Conservation (phyloP, 1,140 invertebrate genomes). For the Bombus terrestris region DNA sequence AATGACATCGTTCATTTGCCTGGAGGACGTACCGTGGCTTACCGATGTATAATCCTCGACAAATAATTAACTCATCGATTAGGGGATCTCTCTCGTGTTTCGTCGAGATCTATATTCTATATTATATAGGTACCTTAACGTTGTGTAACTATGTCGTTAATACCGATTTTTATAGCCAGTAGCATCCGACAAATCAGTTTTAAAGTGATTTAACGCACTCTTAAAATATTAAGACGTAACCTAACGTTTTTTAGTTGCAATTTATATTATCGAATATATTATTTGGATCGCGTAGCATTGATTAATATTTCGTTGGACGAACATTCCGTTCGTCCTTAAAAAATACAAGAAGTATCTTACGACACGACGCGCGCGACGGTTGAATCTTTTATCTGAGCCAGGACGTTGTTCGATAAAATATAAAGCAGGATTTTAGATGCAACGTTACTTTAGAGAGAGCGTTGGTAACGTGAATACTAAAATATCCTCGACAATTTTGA, state of each 20-base stretch:
- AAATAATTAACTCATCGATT: conserved; percentile 51
- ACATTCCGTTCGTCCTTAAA: too few relatives aligned
- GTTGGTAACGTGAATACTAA: neutral
- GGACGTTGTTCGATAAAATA: neutral
- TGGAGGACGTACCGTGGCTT: conserved; percentile 1
- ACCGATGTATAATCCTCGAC: conserved; percentile 35
- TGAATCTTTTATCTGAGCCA: neutral
- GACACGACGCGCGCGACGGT: neutral
- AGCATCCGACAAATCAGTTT: too few relatives aligned
- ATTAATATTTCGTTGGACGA: too few relatives aligned
- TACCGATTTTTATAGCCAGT: neutral
- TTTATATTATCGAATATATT: too few relatives aligned
- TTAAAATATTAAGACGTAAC: too few relatives aligned
- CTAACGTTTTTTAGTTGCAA: too few relatives aligned
- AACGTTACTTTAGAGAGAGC: neutral
- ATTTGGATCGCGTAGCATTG: too few relatives aligned
- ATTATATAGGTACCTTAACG: neutral
- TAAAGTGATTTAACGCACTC: too few relatives aligned
- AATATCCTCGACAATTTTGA: neutral
- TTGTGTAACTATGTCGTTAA: neutral
- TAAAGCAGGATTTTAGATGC: neutral
- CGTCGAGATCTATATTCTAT: neutral
- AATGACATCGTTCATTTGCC: conserved; percentile 27
- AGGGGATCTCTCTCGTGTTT: neutral
- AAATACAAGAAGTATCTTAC: neutral